Percentiles rank a stretch among this genome's conserved stretches.
Evolutionary conservation across 2,797 vertebrate genomes (phyloP).

Genomic region (Thunnus albacares): DNA sequence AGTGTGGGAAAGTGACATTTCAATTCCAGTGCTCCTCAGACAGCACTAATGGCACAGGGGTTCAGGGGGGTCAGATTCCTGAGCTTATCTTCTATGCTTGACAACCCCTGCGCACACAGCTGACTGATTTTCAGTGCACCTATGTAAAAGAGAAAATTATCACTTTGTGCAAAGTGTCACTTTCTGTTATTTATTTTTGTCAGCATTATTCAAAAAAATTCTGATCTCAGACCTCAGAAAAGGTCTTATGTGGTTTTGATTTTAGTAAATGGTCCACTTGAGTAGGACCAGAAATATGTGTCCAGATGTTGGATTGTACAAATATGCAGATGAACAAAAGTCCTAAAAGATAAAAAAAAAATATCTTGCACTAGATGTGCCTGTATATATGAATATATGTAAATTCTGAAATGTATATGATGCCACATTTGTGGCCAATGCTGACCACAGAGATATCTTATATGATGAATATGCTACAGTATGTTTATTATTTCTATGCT

Average conservation of each 20-base stretch:
- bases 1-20: constrained; percentile 98
- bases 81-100: constrained; percentile 98
- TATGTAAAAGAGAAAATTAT: constrained; percentile 46
- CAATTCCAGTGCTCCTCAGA: constrained; percentile 99
- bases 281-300: constrained; percentile 57
- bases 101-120: constrained; percentile 61
- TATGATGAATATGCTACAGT: constrained; percentile 78
- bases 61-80: constrained; percentile 97
- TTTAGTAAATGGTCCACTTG: constrained; percentile 60
- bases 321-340: constrained; percentile 42
- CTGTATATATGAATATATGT: constrained; percentile 83
- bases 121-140: constrained; percentile 57
- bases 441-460: constrained; percentile 73
- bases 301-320: constrained; percentile 50
- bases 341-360: constrained; percentile 40
- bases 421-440: constrained; percentile 68
- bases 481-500: constrained; percentile 83
- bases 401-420: constrained; percentile 81
- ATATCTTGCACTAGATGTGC: constrained; percentile 66
- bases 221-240: constrained; percentile 46
- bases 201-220: constrained; percentile 51
- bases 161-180: constrained; percentile 63
- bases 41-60: constrained; percentile 97
- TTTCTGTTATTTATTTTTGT: constrained; percentile 78
- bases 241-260: constrained; percentile 53